phyloP scores from a whole-genome alignment of 2,888 invertebrate genomes.

The Phrixothrix hirtus region DNA sequence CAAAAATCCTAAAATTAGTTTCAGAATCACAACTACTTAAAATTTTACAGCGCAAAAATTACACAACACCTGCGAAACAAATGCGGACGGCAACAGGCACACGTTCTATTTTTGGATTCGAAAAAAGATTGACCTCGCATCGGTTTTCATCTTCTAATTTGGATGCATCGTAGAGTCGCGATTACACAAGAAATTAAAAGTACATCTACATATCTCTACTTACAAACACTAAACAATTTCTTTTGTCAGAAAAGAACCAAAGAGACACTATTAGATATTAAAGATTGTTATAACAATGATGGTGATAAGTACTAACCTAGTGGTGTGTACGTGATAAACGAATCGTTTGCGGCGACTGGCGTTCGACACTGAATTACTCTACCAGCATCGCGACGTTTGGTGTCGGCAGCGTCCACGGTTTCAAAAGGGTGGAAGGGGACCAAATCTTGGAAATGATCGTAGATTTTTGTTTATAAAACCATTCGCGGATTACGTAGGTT shows the following conservation, averaged over 20 bases:
- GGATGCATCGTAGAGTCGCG: background rate
- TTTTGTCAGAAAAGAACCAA: conserved; percentile 3
- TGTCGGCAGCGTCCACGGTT: conserved; percentile 45
- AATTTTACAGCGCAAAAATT: too few species aligned
- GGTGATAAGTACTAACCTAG: conserved; percentile 49
- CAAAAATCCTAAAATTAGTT: too few species aligned
- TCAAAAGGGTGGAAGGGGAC: conserved; percentile 33
- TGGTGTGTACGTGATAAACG: conserved; percentile 46
- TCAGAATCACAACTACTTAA: too few species aligned
- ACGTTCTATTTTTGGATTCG: background rate
- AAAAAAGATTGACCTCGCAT: background rate
- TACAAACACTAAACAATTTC: conserved; percentile 17
- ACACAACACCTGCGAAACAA: background rate
- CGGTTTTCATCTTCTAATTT: conserved; percentile 6
- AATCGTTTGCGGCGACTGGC: conserved; percentile 55
- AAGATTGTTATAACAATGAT: conserved; percentile 25
- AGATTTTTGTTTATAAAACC: conserved; percentile 42
- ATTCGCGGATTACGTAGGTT: conserved; percentile 37
- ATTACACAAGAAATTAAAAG: conserved; percentile 2
- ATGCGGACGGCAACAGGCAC: background rate
- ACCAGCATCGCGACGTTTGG: conserved; percentile 41
- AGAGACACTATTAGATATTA: conserved; percentile 1
- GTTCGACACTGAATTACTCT: conserved; percentile 55
- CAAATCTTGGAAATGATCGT: conserved; percentile 36
- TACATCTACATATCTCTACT: conserved; percentile 13